Base-by-base conservation (phyloP, 2,113 vertebrate species). In the Onychostoma macrolepis region DNA sequence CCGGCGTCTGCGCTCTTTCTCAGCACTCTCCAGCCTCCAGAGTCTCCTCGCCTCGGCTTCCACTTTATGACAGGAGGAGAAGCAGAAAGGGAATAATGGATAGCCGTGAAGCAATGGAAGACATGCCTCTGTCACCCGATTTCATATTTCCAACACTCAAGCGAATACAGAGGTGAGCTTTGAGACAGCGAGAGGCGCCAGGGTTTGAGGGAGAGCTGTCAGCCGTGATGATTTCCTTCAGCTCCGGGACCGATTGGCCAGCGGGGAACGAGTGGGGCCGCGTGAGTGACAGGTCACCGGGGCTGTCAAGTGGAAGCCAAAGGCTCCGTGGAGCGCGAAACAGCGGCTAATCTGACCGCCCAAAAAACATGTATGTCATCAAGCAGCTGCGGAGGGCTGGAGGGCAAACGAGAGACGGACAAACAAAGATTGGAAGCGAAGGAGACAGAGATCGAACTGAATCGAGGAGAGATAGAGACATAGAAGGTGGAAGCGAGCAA, bases 231-330 rank as follows among this genome's bases (percentile, higher is more conserved):
- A 65, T 81, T 81, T 81, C 79, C 36, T 41, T 43, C 21, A 81
- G 41, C 38, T 45, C 63, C 30, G 4, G 7, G 36, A 65, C 80
- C 67, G 80, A 82, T 82, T 67, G 80, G 80, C n/a, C 80, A 45
- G 58, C 21, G 11, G 38, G 26, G 80, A 48, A 28, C n/a, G 61
- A 69, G 17, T 6, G n/a, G 7, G 63, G 17, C 17, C 19, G 15
- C 2, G n/a, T 69, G 80, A 83, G 17, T 83, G 80, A 83, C 80
- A 50, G 80, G 80, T 83, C 80, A 69, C 80, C 41, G 63, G 41
- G 41, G 63, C 80, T 83, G 80, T 69, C 80, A 69, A 48, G 80
- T 45, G 41, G 41, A 45, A 82, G 61, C 61, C 61, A 28, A 83
- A 69, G 43, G 80, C 80, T 83, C 26, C 4, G 9, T 83, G 61